phyloP scores from a whole-genome alignment of 2,113 vertebrate species.

The Pipa parva region DNA sequence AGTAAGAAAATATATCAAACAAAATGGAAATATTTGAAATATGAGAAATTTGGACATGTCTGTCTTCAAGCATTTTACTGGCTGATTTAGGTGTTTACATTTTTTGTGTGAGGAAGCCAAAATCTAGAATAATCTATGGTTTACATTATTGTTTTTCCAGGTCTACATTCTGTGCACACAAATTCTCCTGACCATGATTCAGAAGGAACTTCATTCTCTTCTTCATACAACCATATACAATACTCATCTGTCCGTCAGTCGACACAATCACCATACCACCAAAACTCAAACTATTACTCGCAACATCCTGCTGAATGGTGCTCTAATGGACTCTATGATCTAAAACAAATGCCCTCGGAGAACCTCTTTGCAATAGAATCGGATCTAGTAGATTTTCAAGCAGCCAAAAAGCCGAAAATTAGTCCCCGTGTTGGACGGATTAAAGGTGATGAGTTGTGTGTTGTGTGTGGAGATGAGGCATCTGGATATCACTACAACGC shows the following conservation, averaged over 20 bases:
- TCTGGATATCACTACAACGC: conserved; percentile 98
- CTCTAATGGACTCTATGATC: conserved; percentile 75
- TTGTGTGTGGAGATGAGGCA: conserved; percentile 95
- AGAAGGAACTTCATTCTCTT: conserved; percentile 74
- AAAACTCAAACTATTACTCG: conserved; percentile 80
- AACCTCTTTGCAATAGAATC: conserved; percentile 69
- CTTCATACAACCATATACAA: conserved; percentile 71
- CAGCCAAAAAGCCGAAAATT: conserved; percentile 75
- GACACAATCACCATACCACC: conserved; percentile 79
- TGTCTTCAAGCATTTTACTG: too few species aligned
- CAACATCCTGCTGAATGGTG: conserved; percentile 88
- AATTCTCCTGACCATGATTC: conserved; percentile 77
- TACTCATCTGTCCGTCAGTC: conserved; percentile 71
- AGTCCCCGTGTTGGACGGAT: conserved; percentile 66
- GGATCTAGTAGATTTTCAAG: conserved; percentile 67
- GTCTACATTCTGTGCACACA: conserved; percentile 80
- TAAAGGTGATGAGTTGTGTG: conserved; percentile 93
- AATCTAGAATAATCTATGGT: background rate
- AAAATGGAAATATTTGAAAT: too few species aligned
- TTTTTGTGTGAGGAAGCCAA: too few species aligned
- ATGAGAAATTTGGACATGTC: too few species aligned
- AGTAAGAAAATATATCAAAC: too few species aligned
- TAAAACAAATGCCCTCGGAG: conserved; percentile 78
- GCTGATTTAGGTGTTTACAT: too few species aligned
- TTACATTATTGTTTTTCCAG: conserved; percentile 53